phyloP scores from a whole-genome alignment of 2,113 vertebrate species.

The Colossoma macropomum region DNA sequence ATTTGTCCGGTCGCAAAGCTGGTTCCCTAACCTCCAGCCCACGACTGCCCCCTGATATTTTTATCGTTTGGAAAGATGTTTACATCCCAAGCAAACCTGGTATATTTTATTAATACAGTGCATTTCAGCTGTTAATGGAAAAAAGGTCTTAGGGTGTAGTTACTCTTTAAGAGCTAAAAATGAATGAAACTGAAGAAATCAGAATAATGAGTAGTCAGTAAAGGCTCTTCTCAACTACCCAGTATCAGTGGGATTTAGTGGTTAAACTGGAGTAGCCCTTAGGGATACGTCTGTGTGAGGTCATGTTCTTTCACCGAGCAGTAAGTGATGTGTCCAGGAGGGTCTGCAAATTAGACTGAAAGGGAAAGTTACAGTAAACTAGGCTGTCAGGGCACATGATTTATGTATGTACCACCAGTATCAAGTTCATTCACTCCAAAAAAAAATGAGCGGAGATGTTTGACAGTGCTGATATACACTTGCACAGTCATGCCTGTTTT shows the following conservation, averaged over 20 bases:
- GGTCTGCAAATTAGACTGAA: not conserved
- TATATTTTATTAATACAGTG: no score
- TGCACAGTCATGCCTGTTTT: slow-evolving; percentile 39
- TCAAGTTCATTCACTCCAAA: not conserved
- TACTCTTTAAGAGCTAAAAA: not conserved
- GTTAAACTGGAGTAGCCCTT: not conserved
- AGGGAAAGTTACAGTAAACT: not conserved
- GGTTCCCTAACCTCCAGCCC: no score
- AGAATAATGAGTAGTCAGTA: not conserved
- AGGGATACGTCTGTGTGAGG: not conserved
- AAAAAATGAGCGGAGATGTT: not conserved
- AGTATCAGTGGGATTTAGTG: not conserved
- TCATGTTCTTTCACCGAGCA: not conserved
- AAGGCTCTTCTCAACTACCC: not conserved
- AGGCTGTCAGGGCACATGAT: not conserved
- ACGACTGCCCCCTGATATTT: no score
- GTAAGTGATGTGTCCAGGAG: not conserved
- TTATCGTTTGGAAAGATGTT: no score
- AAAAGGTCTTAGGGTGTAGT: no score
- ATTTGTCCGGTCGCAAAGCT: no score
- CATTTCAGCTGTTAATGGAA: no score
- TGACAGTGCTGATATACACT: slow-evolving; percentile 14
- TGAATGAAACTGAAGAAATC: not conserved
- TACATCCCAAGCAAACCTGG: no score
- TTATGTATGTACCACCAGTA: slow-evolving; percentile 45